Conservation (phyloP, 2,888 invertebrate genomes). For the Julus scandinavius region DNA sequence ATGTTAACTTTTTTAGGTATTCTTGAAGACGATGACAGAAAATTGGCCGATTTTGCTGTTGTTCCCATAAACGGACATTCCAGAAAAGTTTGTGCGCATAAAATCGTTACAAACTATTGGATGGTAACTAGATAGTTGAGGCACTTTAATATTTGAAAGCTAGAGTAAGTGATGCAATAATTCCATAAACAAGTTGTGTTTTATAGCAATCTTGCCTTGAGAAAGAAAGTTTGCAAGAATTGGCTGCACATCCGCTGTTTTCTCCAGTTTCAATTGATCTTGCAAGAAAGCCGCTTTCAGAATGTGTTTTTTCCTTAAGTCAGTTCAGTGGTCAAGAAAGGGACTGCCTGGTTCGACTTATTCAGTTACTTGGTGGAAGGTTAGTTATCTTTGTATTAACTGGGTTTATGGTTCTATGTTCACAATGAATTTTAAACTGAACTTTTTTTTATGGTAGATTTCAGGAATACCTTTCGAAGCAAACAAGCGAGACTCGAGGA, state of each 20-base stretch:
- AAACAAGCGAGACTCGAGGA: slow-evolving; percentile 67
- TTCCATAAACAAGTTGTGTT: neutral
- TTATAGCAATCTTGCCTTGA: slow-evolving; percentile 65
- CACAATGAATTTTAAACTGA: neutral
- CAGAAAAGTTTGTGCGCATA: slow-evolving; percentile 69
- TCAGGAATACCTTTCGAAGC: slow-evolving; percentile 76
- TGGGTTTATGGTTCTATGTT: neutral
- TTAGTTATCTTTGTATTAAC: slow-evolving; percentile 63
- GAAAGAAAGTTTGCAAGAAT: slow-evolving; percentile 61
- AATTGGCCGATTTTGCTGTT: slow-evolving; percentile 73
- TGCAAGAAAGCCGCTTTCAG: slow-evolving; percentile 70
- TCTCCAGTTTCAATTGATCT: slow-evolving; percentile 67
- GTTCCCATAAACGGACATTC: slow-evolving; percentile 70
- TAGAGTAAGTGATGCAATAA: neutral
- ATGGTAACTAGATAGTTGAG: slow-evolving; percentile 64
- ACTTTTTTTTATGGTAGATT: slow-evolving; percentile 66
- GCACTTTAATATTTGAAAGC: neutral
- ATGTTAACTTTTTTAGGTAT: neutral
- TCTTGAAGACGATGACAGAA: neutral
- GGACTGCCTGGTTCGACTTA: slow-evolving; percentile 75
- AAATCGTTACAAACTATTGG: slow-evolving; percentile 78
- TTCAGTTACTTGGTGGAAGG: slow-evolving; percentile 75
- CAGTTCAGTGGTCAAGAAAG: slow-evolving; percentile 80
- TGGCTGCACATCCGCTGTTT: slow-evolving; percentile 63
- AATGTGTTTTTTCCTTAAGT: slow-evolving; percentile 83